phyloP scores from a whole-genome alignment of 1,140 invertebrate species.

The Drosophila yakuba region DNA sequence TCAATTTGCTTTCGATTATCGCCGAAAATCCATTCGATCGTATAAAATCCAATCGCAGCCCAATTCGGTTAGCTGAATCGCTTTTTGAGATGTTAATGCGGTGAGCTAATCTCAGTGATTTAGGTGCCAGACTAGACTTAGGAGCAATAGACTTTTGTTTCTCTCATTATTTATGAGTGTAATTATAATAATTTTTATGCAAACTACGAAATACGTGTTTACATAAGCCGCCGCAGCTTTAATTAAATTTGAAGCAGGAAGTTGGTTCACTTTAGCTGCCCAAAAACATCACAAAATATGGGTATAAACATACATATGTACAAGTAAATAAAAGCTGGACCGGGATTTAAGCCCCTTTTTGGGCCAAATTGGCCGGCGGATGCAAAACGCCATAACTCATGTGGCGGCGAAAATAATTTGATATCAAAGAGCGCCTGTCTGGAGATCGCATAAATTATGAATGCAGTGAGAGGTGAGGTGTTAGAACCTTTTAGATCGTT shows the following conservation, averaged over 20 bases:
- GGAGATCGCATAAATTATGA: slow-evolving; percentile 72
- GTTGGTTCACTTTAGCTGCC: slow-evolving; percentile 9
- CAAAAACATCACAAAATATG: slow-evolving; percentile 22
- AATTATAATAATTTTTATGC: slow-evolving; percentile 59
- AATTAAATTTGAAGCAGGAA: slow-evolving; percentile 64
- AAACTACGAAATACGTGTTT: slow-evolving; percentile 42
- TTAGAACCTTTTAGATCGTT: slow-evolving; percentile 67
- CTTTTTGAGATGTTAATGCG: slow-evolving; percentile 65
- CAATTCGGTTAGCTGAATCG: slow-evolving; percentile 39
- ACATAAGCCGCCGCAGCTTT: slow-evolving; percentile 32
- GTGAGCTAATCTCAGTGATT: slow-evolving; percentile 62
- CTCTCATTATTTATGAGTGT: slow-evolving; percentile 38
- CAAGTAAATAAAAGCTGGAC: slow-evolving; percentile 23
- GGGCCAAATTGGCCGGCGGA: slow-evolving; percentile 62
- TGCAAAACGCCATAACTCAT: slow-evolving; percentile 70
- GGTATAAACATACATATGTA: not conserved
- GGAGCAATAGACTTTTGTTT: slow-evolving; percentile 44
- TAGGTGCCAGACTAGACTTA: slow-evolving; percentile 14
- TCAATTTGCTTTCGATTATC: slow-evolving; percentile 79
- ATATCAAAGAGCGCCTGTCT: slow-evolving; percentile 65
- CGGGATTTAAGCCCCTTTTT: slow-evolving; percentile 28
- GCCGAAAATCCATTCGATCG: slow-evolving; percentile 35
- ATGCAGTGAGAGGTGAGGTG: slow-evolving; percentile 54
- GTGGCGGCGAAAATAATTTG: slow-evolving; percentile 65
- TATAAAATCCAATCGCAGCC: slow-evolving; percentile 34